Evolutionary conservation across 1,140 invertebrate species (phyloP).

Genomic region (Ips nitidus): DNA sequence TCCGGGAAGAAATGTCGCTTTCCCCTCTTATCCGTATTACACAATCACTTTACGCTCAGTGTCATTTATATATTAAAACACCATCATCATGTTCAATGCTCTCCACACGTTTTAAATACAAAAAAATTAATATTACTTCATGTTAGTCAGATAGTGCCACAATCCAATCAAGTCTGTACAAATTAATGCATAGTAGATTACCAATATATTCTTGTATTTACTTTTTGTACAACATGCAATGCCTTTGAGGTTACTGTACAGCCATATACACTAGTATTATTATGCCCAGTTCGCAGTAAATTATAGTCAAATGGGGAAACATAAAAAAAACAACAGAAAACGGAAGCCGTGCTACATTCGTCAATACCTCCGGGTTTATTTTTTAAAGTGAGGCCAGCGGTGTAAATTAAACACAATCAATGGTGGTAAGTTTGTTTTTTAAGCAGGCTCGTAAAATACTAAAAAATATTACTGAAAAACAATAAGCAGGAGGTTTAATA

Average conservation of each 20-base stretch:
- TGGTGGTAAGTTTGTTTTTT: too few species aligned
- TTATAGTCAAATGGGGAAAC: neutral
- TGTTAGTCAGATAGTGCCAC: conserved; percentile 37
- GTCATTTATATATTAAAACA: too few species aligned
- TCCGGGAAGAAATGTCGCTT: neutral
- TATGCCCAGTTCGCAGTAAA: conserved; percentile 28
- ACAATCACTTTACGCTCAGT: neutral
- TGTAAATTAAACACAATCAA: too few species aligned
- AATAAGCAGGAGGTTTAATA: too few species aligned
- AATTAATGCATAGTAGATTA: conserved; percentile 36
- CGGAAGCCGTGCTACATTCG: conserved; percentile 27
- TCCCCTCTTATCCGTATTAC: neutral
- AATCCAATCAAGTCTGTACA: conserved; percentile 39
- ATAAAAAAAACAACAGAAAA: conserved; percentile 10
- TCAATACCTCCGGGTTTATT: neutral
- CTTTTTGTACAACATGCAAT: conserved; percentile 43
- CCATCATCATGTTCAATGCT: neutral
- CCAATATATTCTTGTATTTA: conserved; percentile 26
- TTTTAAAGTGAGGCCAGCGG: neutral
- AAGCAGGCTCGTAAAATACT: too few species aligned
- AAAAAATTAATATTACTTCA: conserved; percentile 21
- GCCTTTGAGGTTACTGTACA: conserved; percentile 35
- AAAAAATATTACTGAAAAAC: too few species aligned
- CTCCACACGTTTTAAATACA: conserved; percentile 11
- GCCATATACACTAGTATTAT: conserved; percentile 36